These are phyloP conservation scores for Cryptus viduatorius DNA, from an alignment of 2,888 invertebrate species.

Conservation along the genomic window DNA sequence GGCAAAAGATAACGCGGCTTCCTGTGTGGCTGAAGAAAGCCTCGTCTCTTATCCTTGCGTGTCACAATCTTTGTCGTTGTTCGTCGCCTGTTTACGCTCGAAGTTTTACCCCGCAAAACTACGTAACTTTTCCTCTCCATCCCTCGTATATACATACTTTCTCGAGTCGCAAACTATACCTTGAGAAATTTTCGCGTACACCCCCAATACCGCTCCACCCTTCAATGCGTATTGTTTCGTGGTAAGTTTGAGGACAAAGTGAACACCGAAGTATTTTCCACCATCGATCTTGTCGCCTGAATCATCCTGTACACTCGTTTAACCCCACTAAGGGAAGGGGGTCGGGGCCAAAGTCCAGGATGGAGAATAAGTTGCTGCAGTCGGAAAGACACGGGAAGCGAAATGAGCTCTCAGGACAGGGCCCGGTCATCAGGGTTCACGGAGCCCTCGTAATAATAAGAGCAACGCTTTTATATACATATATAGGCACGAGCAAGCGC, in stretches of 20 bases:
- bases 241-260: slow-evolving; percentile 15
- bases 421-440: slow-evolving; percentile 30
- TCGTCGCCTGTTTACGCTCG: not conserved
- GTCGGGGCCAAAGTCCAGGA: not conserved
- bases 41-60: slow-evolving; percentile 16
- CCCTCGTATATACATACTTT: not conserved
- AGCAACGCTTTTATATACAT: not conserved
- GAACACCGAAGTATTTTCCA: slow-evolving; percentile 17
- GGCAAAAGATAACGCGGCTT: slow-evolving; percentile 69
- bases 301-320: slow-evolving; percentile 32
- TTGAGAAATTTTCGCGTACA: slow-evolving; percentile 24
- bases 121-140: slow-evolving; percentile 34
- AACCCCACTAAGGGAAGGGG: slow-evolving; percentile 1
- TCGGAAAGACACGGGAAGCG: not conserved
- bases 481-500: not conserved
- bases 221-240: not conserved
- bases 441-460: slow-evolving; percentile 12
- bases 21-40: not conserved
- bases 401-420: not conserved
- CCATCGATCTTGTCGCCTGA: slow-evolving; percentile 34
- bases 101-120: slow-evolving; percentile 33
- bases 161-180: slow-evolving; percentile 27
- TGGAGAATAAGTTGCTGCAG: slow-evolving; percentile 1
- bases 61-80: slow-evolving; percentile 46
- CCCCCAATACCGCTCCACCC: not conserved